phyloP scores from a whole-genome alignment of 2,797 vertebrate species.

The Coreius guichenoti region DNA sequence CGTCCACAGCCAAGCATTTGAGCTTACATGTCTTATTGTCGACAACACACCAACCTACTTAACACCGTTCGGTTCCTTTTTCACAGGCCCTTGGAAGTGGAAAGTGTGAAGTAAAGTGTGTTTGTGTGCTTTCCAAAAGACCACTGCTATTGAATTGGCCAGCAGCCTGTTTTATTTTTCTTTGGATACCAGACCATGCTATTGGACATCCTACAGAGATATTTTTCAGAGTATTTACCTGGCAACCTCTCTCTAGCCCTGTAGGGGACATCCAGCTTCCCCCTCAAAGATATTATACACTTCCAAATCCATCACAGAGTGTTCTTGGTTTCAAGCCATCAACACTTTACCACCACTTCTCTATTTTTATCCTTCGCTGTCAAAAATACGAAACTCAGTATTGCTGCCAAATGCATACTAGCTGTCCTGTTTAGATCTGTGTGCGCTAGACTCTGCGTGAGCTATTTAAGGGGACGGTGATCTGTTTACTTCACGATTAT shows the following conservation, averaged over 20 bases:
- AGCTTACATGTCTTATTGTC: not conserved
- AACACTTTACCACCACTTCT: not conserved
- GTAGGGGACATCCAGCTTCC: conserved; percentile 2
- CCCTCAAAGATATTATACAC: not conserved
- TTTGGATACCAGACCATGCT: not conserved
- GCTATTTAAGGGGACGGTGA: conserved; percentile 17
- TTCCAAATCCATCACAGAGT: conserved; percentile 11
- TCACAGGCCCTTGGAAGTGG: not conserved
- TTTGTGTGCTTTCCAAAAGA: conserved; percentile 46
- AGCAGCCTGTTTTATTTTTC: conserved; percentile 11
- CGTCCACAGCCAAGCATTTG: not conserved
- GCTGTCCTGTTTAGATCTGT: conserved; percentile 12
- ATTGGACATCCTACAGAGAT: conserved; percentile 17
- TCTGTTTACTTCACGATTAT: not conserved
- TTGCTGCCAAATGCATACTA: conserved; percentile 3
- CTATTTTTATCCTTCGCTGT: conserved; percentile 23
- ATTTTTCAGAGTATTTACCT: conserved; percentile 3
- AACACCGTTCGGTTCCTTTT: not conserved
- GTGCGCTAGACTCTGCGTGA: not conserved
- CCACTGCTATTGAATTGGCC: conserved; percentile 4
- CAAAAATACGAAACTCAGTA: conserved; percentile 17
- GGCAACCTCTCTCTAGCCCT: not conserved
- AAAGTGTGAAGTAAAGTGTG: not conserved
- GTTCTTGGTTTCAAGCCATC: conserved; percentile 34
- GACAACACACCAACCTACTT: not conserved